These are phyloP conservation scores for Lampropteryx suffumata DNA, from an alignment of 2,888 invertebrate genomes.

Conservation along the genomic window DNA sequence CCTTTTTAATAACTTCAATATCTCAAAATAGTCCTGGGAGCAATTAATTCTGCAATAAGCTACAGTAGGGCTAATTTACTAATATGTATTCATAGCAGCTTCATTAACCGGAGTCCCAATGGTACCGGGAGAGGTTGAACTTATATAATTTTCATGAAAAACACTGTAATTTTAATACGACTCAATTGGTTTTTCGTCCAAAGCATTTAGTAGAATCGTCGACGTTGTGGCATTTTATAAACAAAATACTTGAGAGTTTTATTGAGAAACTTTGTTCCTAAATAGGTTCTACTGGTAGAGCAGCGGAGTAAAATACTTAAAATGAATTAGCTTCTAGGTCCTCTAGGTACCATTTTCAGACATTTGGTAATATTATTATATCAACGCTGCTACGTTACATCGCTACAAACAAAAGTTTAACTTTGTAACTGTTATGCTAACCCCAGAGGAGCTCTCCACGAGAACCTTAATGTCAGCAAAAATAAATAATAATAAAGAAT, in stretches of 20 bases:
- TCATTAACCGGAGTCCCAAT: slow-evolving; percentile 57
- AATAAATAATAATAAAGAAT: too few relatives aligned
- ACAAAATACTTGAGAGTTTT: background rate
- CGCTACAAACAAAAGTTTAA: background rate
- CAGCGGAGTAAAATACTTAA: background rate
- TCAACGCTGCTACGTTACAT: background rate
- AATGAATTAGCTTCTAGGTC: background rate
- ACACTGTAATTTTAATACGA: slow-evolving; percentile 10
- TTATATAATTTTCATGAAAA: slow-evolving; percentile 51
- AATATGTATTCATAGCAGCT: slow-evolving; percentile 75
- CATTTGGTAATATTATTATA: too few relatives aligned
- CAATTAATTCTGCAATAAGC: slow-evolving; percentile 62
- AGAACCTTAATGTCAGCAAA: too few relatives aligned
- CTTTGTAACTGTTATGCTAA: background rate
- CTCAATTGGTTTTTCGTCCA: background rate
- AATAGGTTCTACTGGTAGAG: slow-evolving; percentile 1
- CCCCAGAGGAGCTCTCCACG: too few relatives aligned
- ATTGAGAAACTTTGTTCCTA: background rate
- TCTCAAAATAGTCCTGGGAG: slow-evolving; percentile 24
- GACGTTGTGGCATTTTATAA: background rate
- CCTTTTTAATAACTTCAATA: slow-evolving; percentile 12
- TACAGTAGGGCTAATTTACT: slow-evolving; percentile 62
- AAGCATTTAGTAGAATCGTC: slow-evolving; percentile 2
- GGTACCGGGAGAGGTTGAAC: slow-evolving; percentile 39
- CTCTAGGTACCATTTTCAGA: background rate